These are phyloP conservation scores for Homalodisca vitripennis DNA, from an alignment of 1,140 invertebrate species.

Conservation along the genomic window DNA sequence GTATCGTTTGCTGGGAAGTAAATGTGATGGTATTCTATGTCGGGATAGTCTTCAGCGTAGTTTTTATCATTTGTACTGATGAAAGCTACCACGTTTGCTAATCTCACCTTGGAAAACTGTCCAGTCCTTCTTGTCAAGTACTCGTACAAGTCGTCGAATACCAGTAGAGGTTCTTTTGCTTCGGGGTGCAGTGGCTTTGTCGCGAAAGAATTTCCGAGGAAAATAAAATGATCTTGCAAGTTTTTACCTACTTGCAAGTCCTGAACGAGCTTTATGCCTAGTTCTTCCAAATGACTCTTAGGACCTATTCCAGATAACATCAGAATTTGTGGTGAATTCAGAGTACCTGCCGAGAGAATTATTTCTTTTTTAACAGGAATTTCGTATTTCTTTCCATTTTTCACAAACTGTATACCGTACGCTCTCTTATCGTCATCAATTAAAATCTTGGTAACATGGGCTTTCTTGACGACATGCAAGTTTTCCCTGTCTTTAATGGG, in stretches of 20 bases:
- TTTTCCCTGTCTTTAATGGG: constrained; percentile 61
- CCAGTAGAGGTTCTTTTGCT: constrained; percentile 33
- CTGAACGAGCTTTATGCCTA: constrained; percentile 39
- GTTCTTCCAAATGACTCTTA: constrained; percentile 45
- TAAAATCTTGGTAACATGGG: constrained; percentile 52
- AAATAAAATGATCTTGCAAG: constrained; percentile 53
- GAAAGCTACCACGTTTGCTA: constrained; percentile 48
- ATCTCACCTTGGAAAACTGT: constrained; percentile 48
- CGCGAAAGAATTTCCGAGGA: constrained; percentile 29
- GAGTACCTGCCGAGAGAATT: constrained; percentile 44
- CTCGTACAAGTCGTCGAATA: constrained; percentile 51
- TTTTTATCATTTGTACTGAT: constrained; percentile 44
- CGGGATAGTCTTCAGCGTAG: constrained; percentile 46
- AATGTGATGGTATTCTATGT: constrained; percentile 40
- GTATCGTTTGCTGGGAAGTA: constrained; percentile 30
- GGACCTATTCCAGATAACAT: constrained; percentile 56
- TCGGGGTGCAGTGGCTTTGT: constrained; percentile 14
- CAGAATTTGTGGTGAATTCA: constrained; percentile 49
- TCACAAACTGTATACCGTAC: constrained; percentile 69
- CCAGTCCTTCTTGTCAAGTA: constrained; percentile 50
- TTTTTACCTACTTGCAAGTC: constrained; percentile 49
- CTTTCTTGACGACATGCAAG: constrained; percentile 61
- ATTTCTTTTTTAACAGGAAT: constrained; percentile 72
- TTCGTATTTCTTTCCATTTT: constrained; percentile 61
- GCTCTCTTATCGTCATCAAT: constrained; percentile 56